phyloP scores from a whole-genome alignment of 64 coral and sea anemone species.

The Platygyra sinensis region DNA sequence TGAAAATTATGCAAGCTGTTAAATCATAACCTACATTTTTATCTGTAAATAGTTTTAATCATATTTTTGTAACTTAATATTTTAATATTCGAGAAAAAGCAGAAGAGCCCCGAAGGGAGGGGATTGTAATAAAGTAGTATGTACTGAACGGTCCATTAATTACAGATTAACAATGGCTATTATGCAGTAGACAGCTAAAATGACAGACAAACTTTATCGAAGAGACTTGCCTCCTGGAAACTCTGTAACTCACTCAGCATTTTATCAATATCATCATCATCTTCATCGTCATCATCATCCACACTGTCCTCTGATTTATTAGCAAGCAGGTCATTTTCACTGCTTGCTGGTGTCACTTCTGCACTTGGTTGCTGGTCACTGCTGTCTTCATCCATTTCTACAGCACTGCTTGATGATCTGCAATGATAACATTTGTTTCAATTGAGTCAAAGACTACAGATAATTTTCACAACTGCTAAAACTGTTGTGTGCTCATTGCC shows the following conservation, averaged over 20 bases:
- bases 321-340: constrained; percentile 58
- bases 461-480: too few species aligned
- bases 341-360: constrained; percentile 65
- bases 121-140: too few species aligned
- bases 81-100: too few species aligned
- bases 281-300: constrained; percentile 67
- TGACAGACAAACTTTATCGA: not conserved
- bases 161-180: too few species aligned
- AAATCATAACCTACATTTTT: too few species aligned
- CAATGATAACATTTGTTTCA: not conserved
- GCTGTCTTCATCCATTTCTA: constrained; percentile 16
- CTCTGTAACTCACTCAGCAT: constrained; percentile 86
- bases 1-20: too few species aligned
- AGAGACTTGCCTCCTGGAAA: constrained; percentile 78
- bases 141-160: too few species aligned
- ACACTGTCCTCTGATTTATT: constrained; percentile 31
- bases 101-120: too few species aligned
- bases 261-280: constrained; percentile 93
- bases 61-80: too few species aligned
- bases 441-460: too few species aligned
- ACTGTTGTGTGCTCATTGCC: too few species aligned
- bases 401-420: not conserved
- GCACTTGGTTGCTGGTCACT: constrained; percentile 21
- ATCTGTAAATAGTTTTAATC: too few species aligned
- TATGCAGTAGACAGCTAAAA: not conserved